Evolutionary conservation across 2,888 invertebrate species (phyloP), one percentile per base, ranked within the genome.

Genomic region (Drosophila mettleri): DNA sequence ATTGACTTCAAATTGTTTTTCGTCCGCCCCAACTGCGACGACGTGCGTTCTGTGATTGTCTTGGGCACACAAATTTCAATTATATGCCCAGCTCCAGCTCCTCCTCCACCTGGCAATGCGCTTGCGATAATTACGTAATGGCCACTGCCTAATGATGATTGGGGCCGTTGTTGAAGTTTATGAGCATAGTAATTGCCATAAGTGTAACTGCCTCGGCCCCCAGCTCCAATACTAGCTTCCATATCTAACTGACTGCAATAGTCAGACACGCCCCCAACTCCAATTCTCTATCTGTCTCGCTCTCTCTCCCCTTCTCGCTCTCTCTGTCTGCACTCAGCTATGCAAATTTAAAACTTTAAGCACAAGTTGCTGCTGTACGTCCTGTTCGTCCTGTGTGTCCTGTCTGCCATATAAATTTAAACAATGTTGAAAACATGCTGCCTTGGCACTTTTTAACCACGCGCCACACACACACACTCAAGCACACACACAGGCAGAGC

Each of bases 91-190:
- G 31, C 74, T 62, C 31, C 5, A 6, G 24, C 41, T 14, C 10
- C 0, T 18, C 16, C 33, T n/a, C n/a, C 38, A 39, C 45, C 49
- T 59, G 55, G 62, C 78, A 82, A 77, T 87, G 88, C 86, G 88
- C 86, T 80, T 86, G 88, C 86, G 85, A 83, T 88, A 85, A 85
- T 85, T 85, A 85, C 86, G 88, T 88, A 84, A 84, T 84, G 87
- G 75, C 79, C 85, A 68, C 68, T 74, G 76, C 71, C 70, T 85
- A 87, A 82, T 87, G 84, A 87, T 85, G 77, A 83, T 84, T 85
- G 86, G 64, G 59, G 53, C 51, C 62, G 58, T 41, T 52, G 49
- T 73, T 62, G 61, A 67, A 80, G 78, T 84, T 84, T 86, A 82
- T 84, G 87, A 78, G 87, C 62, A 43, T 46, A 78, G 78, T 74